A percentile compares a stretch with the other conserved stretches of the same genome.
These are phyloP conservation scores for Bubo scandiacus DNA, from an alignment of 2,113 vertebrate genomes.

Conservation along the genomic window DNA sequence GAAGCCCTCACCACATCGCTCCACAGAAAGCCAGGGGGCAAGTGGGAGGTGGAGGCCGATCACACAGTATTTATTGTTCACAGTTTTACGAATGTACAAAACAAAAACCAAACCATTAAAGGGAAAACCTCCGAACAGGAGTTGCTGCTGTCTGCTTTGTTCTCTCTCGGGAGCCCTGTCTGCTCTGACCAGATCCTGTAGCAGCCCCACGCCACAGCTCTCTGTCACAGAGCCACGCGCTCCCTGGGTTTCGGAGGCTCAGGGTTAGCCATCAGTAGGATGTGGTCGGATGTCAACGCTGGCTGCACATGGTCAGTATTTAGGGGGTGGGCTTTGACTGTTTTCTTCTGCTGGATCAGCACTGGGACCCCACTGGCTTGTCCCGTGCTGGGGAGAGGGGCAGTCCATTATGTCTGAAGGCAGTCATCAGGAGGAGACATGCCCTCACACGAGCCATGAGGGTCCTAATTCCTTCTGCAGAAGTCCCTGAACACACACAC, in stretches of 20 bases:
- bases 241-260: neutral
- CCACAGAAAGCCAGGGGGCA: neutral
- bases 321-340: accelerated
- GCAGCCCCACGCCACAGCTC: accelerated
- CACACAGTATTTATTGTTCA: conserved; percentile 63
- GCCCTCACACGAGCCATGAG: neutral
- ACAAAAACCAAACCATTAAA: conserved; percentile 64
- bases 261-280: neutral
- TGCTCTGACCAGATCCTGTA: neutral
- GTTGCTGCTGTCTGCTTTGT: neutral
- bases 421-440: neutral
- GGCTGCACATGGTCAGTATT: neutral
- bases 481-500: neutral
- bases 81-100: conserved; percentile 67
- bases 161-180: neutral
- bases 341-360: neutral
- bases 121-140: neutral
- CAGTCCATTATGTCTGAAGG: neutral
- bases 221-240: accelerated
- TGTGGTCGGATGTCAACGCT: neutral
- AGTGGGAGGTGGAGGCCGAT: neutral
- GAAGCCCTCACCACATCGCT: neutral
- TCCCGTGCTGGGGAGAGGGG: neutral
- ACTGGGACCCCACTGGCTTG: neutral
- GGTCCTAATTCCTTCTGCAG: neutral